Conservation (phyloP, 2,888 invertebrate genomes). For the Drosophila picticornis region DNA sequence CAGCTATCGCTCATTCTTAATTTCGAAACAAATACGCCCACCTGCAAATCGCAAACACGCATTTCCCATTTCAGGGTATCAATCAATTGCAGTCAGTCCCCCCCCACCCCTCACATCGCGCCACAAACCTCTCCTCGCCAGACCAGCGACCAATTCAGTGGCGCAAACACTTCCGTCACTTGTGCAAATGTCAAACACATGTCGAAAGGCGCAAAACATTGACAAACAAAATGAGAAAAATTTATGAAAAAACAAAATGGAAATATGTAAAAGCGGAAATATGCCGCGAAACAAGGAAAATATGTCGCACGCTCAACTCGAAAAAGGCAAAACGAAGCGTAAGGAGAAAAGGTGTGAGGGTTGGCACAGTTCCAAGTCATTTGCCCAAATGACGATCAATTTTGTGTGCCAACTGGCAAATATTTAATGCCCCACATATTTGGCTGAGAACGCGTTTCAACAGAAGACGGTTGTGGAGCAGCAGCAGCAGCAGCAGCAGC, state of each 20-base stretch:
- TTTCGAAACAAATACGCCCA: slow-evolving; percentile 5
- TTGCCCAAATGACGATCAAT: slow-evolving; percentile 65
- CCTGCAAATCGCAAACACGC: slow-evolving; percentile 6
- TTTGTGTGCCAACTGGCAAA: slow-evolving; percentile 72
- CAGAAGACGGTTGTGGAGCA: slow-evolving; percentile 4
- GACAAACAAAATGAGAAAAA: slow-evolving; percentile 75
- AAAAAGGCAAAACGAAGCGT: slow-evolving; percentile 14
- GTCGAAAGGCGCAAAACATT: slow-evolving; percentile 73
- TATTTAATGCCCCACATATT: slow-evolving; percentile 62
- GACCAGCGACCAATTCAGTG: neutral
- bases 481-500: slow-evolving; percentile 18
- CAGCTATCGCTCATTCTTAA: slow-evolving; percentile 1
- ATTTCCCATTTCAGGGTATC: slow-evolving; percentile 50
- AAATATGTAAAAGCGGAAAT: slow-evolving; percentile 45
- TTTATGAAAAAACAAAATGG: slow-evolving; percentile 60
- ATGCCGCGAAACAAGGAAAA: slow-evolving; percentile 55
- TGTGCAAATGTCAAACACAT: slow-evolving; percentile 74
- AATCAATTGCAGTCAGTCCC: slow-evolving; percentile 56
- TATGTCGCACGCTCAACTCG: slow-evolving; percentile 55
- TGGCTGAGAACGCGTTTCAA: slow-evolving; percentile 20
- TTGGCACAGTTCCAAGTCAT: slow-evolving; percentile 57
- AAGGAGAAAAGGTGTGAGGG: slow-evolving; percentile 16
- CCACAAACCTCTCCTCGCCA: neutral
- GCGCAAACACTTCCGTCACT: neutral
- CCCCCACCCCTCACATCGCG: neutral